Conservation (phyloP, 2,113 vertebrate species). For the Pomatostomus ruficeps region DNA sequence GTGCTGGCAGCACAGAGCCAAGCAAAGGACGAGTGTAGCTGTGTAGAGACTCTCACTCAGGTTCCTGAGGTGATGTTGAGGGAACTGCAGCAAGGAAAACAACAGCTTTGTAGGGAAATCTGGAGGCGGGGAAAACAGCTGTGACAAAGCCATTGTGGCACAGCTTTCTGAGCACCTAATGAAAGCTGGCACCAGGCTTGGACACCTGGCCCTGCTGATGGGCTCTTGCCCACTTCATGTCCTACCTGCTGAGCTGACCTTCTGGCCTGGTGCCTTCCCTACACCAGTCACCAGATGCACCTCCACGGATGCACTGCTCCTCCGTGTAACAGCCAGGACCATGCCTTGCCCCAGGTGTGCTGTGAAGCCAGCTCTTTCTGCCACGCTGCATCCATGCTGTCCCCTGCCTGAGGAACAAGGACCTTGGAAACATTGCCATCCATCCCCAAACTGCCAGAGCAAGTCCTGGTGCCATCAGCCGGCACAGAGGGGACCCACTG, state of each 20-base stretch:
- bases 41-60: background rate
- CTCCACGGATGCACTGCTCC: background rate
- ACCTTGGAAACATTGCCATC: background rate
- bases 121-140: background rate
- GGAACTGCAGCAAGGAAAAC: constrained; percentile 39
- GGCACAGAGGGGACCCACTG: background rate
- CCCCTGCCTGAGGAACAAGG: background rate
- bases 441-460: background rate
- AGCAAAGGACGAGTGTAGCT: background rate
- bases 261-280: background rate
- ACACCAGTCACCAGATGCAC: background rate
- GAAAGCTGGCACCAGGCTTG: background rate
- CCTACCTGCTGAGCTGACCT: background rate
- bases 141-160: background rate
- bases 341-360: background rate
- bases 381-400: background rate
- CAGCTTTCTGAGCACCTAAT: background rate
- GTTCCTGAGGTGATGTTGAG: background rate
- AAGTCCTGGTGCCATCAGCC: background rate
- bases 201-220: background rate
- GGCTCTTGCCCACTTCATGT: background rate
- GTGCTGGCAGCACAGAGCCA: background rate
- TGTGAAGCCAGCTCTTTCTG: background rate
- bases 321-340: background rate
- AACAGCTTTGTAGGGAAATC: constrained; percentile 34